Evolutionary conservation across 2,797 vertebrate species (phyloP), one percentile per base, ranked within the genome.

Genomic region (Gorsachius magnificus): DNA sequence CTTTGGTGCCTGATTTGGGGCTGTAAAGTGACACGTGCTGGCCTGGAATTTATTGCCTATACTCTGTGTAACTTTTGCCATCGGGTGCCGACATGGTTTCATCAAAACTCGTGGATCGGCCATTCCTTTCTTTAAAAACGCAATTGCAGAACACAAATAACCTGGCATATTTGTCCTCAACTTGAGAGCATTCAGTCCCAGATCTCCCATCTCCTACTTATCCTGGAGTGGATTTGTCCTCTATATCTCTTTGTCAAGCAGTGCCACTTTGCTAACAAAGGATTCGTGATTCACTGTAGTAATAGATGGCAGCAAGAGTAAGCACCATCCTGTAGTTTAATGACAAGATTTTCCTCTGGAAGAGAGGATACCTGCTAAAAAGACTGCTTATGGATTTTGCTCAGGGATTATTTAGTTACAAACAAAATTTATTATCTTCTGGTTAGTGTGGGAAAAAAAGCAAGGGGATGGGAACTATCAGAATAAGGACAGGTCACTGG

Each of bases 371-470:
- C 68, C 71, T 89, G 51, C 60, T 83, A 16, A 60, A 74, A 91
- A 68, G 9, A 31, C 36, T 56, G n/a, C 22, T 71, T 71, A 33
- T 43, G 25, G 56, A 80, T 77, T 87, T 92, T 19, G 38, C 6
- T 93, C 19, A 24, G 17, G 10, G n/a, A 48, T 74, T 89, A 64
- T 83, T 77, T 80, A 64, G 68, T 87, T 80, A 41, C 11, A 65
- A 57, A 28, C 8, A 72, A 76, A 66, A 63, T 19, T 18, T 84
- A 45, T 91, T 58, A 8, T 84, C 22, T 50, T 89, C 61, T 53
- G 21, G 28, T 54, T n/a, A 57, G 20, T 75, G 75, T 96, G 89
- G 89, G 91, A 94, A 93, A 84, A 66, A 35, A 89, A 91, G 50
- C 38, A 89, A 93, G 56, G 36, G 63, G 26, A 60, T 89, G 56